Evolutionary conservation across 2,113 vertebrate species (phyloP).

Genomic region (Felis chaus): DNA sequence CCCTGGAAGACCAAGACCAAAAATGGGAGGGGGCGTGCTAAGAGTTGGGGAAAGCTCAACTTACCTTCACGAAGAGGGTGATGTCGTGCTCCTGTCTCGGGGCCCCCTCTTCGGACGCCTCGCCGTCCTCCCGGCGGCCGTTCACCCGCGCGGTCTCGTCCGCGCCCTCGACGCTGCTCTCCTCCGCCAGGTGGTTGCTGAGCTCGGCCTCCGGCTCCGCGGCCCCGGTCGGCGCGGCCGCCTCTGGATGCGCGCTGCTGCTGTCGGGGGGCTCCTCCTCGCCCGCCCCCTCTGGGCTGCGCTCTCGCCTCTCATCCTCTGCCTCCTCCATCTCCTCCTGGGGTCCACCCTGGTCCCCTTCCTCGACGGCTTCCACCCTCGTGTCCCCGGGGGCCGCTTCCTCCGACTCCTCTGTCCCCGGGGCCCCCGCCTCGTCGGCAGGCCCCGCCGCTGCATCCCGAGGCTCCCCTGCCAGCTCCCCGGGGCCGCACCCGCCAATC

Average conservation of each 20-base stretch:
- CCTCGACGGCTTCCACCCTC: not conserved
- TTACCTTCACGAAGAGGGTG: conserved; percentile 93
- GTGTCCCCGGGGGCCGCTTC: not conserved
- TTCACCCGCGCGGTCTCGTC: not conserved
- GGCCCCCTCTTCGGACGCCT: not conserved
- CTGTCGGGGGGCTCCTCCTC: not conserved
- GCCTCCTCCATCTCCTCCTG: not conserved
- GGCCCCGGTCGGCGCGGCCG: rapidly evolving
- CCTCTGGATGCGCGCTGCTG: rapidly evolving
- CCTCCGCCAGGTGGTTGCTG: conserved; percentile 59
- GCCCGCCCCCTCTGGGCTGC: rapidly evolving
- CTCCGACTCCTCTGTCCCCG: not conserved
- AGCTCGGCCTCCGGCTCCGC: not conserved
- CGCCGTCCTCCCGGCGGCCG: conserved; percentile 34
- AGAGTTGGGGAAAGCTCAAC: rapidly evolving
- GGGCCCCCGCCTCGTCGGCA: not conserved
- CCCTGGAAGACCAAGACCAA: not conserved
- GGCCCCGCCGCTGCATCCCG: not conserved
- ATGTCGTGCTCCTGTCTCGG: conserved; percentile 86
- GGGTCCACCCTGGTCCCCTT: not conserved
- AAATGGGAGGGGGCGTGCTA: too few relatives aligned
- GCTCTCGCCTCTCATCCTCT: not conserved
- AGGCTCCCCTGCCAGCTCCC: not conserved
- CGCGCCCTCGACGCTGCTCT: conserved; percentile 32
- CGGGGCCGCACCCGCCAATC: rapidly evolving